Conservation (phyloP, 2,797 vertebrate genomes). For the Tinamus major region DNA sequence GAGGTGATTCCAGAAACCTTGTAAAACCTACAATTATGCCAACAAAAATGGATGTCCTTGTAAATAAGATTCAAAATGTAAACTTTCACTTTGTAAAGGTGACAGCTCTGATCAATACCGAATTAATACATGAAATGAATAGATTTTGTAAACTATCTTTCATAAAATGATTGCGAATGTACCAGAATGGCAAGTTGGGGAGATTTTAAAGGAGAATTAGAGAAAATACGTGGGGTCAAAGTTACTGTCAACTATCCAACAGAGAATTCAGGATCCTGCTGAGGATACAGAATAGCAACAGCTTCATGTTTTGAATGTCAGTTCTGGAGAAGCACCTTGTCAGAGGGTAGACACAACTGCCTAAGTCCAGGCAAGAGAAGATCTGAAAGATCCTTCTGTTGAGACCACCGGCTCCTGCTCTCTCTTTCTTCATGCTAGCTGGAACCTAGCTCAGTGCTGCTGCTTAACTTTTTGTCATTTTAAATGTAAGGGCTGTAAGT, state of each 20-base stretch:
- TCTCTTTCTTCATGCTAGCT: not conserved
- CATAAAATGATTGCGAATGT: not conserved
- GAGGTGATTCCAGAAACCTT: not conserved
- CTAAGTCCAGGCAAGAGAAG: not conserved
- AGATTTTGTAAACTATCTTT: not conserved
- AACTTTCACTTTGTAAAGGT: not conserved
- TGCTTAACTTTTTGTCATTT: not conserved
- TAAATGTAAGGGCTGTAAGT: not conserved
- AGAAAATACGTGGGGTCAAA: not conserved
- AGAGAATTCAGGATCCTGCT: not conserved
- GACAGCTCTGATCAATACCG: conserved; percentile 28
- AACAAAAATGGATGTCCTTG: not conserved
- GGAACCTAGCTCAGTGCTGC: not conserved
- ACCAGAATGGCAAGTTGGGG: not conserved
- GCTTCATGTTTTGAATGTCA: not conserved
- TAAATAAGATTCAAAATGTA: conserved; percentile 30
- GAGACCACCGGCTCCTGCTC: not conserved
- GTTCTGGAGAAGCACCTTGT: not conserved
- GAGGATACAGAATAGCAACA: not conserved
- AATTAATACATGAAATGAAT: conserved; percentile 11
- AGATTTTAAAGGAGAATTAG: not conserved
- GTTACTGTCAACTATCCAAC: not conserved
- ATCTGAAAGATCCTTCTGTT: not conserved
- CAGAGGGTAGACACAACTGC: not conserved
- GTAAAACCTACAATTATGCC: not conserved